phyloP scores from a whole-genome alignment of 2,888 invertebrate species.

The Carpatolechia fugitivella region DNA sequence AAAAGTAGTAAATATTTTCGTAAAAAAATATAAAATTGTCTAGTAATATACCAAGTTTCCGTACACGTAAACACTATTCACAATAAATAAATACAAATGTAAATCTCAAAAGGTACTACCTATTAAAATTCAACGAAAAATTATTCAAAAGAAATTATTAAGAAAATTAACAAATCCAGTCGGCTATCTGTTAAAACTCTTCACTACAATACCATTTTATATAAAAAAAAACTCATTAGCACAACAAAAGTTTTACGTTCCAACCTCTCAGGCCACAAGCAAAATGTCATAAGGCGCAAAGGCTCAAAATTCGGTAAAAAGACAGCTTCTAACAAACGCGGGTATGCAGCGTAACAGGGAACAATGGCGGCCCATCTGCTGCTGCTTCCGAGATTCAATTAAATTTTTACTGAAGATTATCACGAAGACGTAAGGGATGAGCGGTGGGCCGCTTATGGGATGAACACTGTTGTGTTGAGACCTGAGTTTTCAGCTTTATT shows the following conservation, averaged over 20 bases:
- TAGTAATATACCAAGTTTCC: no score
- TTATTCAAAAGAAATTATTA: no score
- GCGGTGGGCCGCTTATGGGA: constrained; percentile 30
- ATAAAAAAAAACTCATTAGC: background rate
- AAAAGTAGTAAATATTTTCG: no score
- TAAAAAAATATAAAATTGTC: no score
- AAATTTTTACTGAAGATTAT: constrained; percentile 79
- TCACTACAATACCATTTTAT: no score
- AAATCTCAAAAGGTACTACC: no score
- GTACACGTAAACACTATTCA: no score
- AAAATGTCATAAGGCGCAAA: background rate
- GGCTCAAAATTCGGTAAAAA: background rate
- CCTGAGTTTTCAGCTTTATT: background rate
- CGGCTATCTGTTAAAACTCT: no score
- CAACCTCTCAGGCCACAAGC: background rate
- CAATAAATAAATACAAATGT: no score
- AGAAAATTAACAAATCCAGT: no score
- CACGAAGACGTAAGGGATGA: constrained; percentile 63
- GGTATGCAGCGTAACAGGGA: constrained; percentile 34
- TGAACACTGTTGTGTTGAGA: background rate
- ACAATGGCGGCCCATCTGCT: constrained; percentile 67
- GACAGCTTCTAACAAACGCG: constrained; percentile 15
- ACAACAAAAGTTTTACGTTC: background rate
- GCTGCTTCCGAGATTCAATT: constrained; percentile 71
- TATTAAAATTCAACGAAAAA: no score